Evolutionary conservation across 2,113 vertebrate genomes (phyloP), one percentile per base, ranked within the genome.

Genomic region (Chaetura pelagica): DNA sequence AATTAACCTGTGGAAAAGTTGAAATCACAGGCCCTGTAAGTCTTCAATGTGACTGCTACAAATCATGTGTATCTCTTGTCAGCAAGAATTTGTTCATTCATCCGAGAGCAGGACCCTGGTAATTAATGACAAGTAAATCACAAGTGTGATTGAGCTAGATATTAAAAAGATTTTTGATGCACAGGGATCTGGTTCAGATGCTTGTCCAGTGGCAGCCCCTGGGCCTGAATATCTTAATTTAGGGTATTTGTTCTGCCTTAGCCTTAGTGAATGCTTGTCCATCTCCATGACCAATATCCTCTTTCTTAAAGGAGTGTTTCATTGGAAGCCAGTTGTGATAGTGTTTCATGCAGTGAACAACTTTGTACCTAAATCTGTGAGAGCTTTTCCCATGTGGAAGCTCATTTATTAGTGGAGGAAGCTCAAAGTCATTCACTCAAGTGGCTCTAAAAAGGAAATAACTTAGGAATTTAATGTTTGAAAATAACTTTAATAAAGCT

Each of bases 121-220:
- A 49, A 49, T 73, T 35, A 66, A 63, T 72, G 73, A 40, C 1
- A 6, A 77, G 21, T 27, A 49, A 86, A 51, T 76, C 63, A 16
- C 27, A 54, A 15, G 5, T 7, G 20, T 51, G 46, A 4, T 32
- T 91, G 46, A 27, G n/a, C 29, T 38, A 42, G 57, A 57, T 57
- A 40, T 62, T 62, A 67, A 34, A 61, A 54, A 40, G 15, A 17
- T 11, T 61, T 72, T 35, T 73, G 69, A 48, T 14, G 5, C 11
- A 0, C 21, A 26, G 54, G 29, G 13, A 32, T 62, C 27, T 81
- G 80, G 16, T 40, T 80, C 0, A 0, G 22, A 7, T 77, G 30
- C 38, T 81, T 29, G 22, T 71, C 46, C 16, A 66, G 51, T 2
- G 1, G 23, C 58, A 79, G 34, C 26, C 57, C 14, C 18, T 14